These are phyloP conservation scores for Agriopis leucophaearia DNA, from an alignment of 2,888 invertebrate species.

Conservation along the genomic window DNA sequence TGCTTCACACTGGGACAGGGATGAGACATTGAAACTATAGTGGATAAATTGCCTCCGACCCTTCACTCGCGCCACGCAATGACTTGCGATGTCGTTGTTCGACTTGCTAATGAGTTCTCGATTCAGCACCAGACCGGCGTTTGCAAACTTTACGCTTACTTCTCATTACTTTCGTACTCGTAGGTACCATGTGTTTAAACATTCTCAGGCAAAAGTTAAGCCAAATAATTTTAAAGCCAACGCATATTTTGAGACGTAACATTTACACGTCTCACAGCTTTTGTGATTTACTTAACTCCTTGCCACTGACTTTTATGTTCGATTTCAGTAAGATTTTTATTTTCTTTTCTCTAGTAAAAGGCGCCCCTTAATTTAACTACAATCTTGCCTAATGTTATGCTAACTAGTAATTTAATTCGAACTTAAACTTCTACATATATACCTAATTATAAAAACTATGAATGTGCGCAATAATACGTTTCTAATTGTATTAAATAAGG, in stretches of 20 bases:
- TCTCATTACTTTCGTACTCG: slow-evolving; percentile 61
- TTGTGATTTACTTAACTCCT: slow-evolving; percentile 19
- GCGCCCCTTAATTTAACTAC: no score
- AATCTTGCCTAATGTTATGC: no score
- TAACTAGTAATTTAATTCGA: no score
- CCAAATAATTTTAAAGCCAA: slow-evolving; percentile 40
- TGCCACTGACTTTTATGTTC: background rate
- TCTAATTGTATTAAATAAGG: no score
- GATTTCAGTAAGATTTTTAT: background rate
- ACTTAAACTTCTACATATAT: no score
- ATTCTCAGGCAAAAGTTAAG: slow-evolving; percentile 57
- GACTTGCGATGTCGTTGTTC: slow-evolving; percentile 77
- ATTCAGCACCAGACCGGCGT: slow-evolving; percentile 65
- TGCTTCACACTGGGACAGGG: slow-evolving; percentile 51
- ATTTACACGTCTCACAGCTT: slow-evolving; percentile 33
- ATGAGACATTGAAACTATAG: slow-evolving; percentile 59
- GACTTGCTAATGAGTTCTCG: slow-evolving; percentile 80
- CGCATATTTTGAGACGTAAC: slow-evolving; percentile 45
- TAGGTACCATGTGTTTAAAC: slow-evolving; percentile 65
- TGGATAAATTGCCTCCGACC: slow-evolving; percentile 53
- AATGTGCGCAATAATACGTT: no score
- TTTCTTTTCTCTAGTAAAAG: no score
- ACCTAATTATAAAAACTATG: no score
- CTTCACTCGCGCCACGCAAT: slow-evolving; percentile 58
- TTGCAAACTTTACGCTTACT: slow-evolving; percentile 63